A percentile compares a stretch with the other conserved stretches of the same genome.
These are phyloP conservation scores for Drosophila neutralis DNA, from an alignment of 2,888 invertebrate species.

Conservation along the genomic window DNA sequence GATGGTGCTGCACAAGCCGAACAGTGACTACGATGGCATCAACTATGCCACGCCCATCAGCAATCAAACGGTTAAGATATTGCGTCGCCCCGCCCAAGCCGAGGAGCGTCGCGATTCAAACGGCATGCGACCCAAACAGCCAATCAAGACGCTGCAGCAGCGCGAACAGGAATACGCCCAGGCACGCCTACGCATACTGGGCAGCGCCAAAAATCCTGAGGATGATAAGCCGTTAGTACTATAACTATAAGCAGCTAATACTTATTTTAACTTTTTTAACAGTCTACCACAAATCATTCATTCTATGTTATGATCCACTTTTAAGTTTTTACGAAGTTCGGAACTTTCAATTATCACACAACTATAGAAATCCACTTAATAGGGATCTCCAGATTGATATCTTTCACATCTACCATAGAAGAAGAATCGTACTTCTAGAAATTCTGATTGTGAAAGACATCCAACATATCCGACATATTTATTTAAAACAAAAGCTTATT, in stretches of 20 bases:
- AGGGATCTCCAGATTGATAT: neutral
- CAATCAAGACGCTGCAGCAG: constrained; percentile 93
- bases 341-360: neutral
- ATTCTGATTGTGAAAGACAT: no score
- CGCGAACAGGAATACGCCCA: constrained; percentile 97
- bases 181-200: constrained; percentile 94
- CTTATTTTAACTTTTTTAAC: neutral
- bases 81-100: constrained; percentile 89
- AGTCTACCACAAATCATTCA: neutral
- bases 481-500: no score
- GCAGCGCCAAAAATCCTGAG: constrained; percentile 92
- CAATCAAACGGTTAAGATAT: constrained; percentile 91
- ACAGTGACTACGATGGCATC: constrained; percentile 90
- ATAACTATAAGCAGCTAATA: no score
- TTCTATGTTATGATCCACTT: neutral
- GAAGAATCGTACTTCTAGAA: neutral
- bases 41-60: constrained; percentile 86
- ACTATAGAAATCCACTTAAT: neutral
- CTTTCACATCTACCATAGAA: neutral
- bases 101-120: constrained; percentile 88
- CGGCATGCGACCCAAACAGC: constrained; percentile 88
- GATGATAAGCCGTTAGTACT: constrained; percentile 87
- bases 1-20: constrained; percentile 89
- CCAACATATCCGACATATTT: no score
- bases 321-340: neutral